Conservation (phyloP, 2,797 vertebrate genomes). For the Microctenopoma steveboyesi region DNA sequence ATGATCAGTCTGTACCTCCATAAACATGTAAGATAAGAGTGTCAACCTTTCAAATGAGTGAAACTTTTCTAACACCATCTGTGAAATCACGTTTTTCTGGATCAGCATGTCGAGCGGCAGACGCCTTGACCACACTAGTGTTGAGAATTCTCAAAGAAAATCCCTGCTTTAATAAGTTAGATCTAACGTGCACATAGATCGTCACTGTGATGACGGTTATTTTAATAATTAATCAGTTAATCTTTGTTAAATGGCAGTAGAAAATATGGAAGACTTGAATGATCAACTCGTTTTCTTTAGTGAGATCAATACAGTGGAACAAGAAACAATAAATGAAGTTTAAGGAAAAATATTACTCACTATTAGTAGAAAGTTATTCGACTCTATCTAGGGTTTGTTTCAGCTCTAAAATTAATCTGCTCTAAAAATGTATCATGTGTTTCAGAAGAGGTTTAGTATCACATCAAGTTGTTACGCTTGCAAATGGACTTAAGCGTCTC, state of each 20-base stretch:
- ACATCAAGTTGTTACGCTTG: not conserved
- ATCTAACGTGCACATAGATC: not conserved
- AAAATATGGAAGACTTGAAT: no score
- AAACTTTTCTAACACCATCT: not conserved
- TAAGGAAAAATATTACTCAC: no score
- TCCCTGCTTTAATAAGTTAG: not conserved
- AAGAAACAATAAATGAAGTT: no score
- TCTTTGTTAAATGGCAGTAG: no score
- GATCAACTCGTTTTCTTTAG: no score
- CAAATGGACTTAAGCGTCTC: slow-evolving; percentile 1
- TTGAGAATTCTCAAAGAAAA: not conserved
- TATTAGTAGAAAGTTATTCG: no score
- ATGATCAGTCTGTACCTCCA: not conserved
- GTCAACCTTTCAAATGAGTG: not conserved
- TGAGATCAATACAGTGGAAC: no score
- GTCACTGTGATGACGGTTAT: not conserved
- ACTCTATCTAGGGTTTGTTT: no score
- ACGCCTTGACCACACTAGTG: not conserved
- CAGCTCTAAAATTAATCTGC: not conserved
- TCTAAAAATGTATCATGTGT: not conserved
- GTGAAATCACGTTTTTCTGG: not conserved
- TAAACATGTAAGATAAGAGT: not conserved
- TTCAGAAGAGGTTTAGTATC: not conserved
- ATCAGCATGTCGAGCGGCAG: not conserved
- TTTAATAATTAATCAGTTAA: no score